Evolutionary conservation across 2,888 invertebrate genomes (phyloP), one percentile per base, ranked within the genome.

Genomic region (Maniola hyperantus): DNA sequence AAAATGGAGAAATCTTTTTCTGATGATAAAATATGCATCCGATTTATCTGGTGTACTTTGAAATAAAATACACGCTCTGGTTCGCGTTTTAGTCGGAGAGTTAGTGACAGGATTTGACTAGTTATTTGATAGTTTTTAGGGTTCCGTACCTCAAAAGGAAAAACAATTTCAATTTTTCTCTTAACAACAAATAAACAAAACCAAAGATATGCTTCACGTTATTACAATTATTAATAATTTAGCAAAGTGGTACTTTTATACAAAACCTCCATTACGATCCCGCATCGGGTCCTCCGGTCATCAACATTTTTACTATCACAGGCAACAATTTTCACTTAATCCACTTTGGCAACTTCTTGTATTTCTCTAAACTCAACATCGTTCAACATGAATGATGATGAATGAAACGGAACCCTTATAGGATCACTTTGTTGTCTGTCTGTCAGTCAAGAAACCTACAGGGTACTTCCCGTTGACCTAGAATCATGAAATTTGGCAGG

Each of bases 281-380:
- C 69, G 73, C 60, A 64, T 64, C 42, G 69, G 50, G 64, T 77
- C 73, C 88, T 87, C 70, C 91, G 77, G n/a, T 92, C 91, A 48
- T 92, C 92, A 70, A 92, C 88, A 89, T 89, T 97, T 94, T 98
- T 98, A 68, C 98, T 99, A 94, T 99, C 99, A 92, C 99, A 99
- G 5, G 99, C 99, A 61, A 99, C 99, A 87, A 99, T 98, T 93
- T 99, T 99, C 13, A 99, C 97, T 93, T 97, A 97, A 82, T 98
- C 97, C 60, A 98, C 97, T 89, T 96, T 96, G 11, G 97, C 97
- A 72, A 98, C 95, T 84, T 98, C 98, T 82, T 98, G 97, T 0
- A 98, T 97, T 88, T 99, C 99, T 75, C 98, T 94, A 83, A 99
- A 99, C 85, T 99, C 99, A 8, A 99, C 99, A 91, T 99, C 97